Evolutionary conservation across 2,113 vertebrate species (phyloP).

Genomic region (Anolis carolinensis): DNA sequence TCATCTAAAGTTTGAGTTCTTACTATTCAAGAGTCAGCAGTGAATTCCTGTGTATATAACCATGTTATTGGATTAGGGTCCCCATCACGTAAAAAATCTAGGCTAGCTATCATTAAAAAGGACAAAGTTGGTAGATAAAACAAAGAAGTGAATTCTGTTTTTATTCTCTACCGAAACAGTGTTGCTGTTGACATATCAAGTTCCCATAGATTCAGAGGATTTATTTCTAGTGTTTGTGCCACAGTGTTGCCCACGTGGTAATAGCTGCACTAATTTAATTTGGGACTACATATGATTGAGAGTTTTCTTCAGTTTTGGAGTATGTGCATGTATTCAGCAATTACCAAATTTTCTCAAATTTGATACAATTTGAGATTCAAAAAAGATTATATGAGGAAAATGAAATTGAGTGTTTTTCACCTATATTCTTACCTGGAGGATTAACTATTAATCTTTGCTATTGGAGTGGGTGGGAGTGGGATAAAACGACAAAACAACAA

Average conservation of each 20-base stretch:
- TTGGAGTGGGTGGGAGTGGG: no score
- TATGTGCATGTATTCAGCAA: neutral
- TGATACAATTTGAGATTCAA: neutral
- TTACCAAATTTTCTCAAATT: neutral
- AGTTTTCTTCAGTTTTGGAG: neutral
- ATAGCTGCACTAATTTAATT: neutral
- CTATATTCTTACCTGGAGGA: neutral
- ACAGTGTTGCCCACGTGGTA: neutral
- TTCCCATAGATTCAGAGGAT: no score
- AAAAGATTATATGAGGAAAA: neutral
- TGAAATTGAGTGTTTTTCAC: neutral
- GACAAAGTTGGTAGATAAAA: no score
- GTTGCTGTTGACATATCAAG: no score
- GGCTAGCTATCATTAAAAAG: no score
- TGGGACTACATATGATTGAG: neutral
- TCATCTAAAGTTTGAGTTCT: neutral
- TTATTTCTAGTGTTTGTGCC: no score
- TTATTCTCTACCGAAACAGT: no score
- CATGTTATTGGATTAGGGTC: neutral
- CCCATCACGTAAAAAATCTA: no score
- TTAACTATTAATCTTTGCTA: neutral
- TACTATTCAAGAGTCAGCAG: neutral
- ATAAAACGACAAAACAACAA: no score
- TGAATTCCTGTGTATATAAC: neutral
- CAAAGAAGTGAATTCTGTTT: no score